Evolutionary conservation across 2,113 vertebrate species (phyloP), one percentile per base, ranked within the genome.

Genomic region (Mormyrus lacerda): DNA sequence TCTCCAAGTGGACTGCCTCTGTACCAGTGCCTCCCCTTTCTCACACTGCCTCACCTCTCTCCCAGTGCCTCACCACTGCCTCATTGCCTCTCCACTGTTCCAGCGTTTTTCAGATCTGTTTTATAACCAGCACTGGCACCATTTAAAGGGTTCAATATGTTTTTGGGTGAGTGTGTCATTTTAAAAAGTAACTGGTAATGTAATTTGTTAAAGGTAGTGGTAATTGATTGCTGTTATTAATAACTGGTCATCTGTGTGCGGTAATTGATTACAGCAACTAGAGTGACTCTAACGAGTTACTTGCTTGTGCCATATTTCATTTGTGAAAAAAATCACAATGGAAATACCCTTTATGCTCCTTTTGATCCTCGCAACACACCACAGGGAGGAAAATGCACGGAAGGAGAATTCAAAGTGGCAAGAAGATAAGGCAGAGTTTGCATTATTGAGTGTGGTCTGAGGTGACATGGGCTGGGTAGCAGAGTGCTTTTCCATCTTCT

Each of bases 401-500:
- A 79, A 45, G 19, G 15, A 45, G 35, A 19, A 45, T 45, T 24
- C 39, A 84, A 45, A 47, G 17, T 45, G 44, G 42, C 24, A 39
- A 84, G 35, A 84, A 86, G 85, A 86, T 84, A 84, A 84, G 82
- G 44, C 44, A 21, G 27, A 86, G 85, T 86, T 31, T 86, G 48
- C 85, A 86, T 86, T 86, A 86, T 86, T 86, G 85, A 86, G 48
- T 39, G 85, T 21, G 85, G 11, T 86, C 11, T 27, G 47, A 86
- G 48, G 85, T 35, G 27, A 87, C 19, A 44, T 44, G 31, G 31
- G 53, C 21, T 61, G 21, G 44, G 44, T 42, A 88, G 35, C 58
- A 48, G 87, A 73, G 58, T 58, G 44, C 31, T 35, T 58, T 87
- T 87, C 35, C 31, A 87, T 61, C 87, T 88, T 88, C 87, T 87